phyloP scores from a whole-genome alignment of 1,140 invertebrate species.

The Temnothorax longispinosus region DNA sequence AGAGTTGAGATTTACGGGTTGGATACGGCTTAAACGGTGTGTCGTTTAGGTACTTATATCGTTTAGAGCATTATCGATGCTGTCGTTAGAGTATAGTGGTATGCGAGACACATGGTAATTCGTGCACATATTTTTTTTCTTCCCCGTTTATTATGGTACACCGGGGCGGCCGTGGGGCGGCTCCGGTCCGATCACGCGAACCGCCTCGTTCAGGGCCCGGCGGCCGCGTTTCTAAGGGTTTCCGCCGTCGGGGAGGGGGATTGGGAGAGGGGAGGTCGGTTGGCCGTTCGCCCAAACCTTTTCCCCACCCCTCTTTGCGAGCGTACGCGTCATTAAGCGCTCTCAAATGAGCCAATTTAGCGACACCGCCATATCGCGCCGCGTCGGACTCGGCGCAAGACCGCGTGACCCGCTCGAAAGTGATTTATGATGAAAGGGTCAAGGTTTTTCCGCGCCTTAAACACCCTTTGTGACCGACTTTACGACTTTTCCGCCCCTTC shows the following conservation, averaged over 20 bases:
- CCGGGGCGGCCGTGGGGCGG: neutral
- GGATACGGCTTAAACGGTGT: constrained; percentile 71
- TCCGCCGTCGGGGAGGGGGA: neutral
- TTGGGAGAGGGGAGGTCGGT: neutral
- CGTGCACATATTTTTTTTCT: neutral
- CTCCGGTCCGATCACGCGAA: constrained; percentile 43
- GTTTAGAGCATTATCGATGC: constrained; percentile 64
- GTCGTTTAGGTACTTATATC: constrained; percentile 69
- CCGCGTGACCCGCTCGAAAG: constrained; percentile 16
- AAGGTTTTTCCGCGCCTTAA: constrained; percentile 40
- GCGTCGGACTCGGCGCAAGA: neutral
- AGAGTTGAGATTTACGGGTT: constrained; percentile 68
- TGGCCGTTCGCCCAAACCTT: constrained; percentile 13
- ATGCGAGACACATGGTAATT: constrained; percentile 69
- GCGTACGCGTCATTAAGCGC: constrained; percentile 58
- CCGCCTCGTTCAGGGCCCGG: neutral
- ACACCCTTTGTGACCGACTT: constrained; percentile 55
- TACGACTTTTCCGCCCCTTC: constrained; percentile 14
- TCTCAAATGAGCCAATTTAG: constrained; percentile 40
- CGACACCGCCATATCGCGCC: constrained; percentile 13
- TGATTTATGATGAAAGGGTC: constrained; percentile 43
- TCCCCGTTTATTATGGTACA: neutral
- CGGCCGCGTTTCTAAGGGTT: constrained; percentile 21
- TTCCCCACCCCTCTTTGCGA: constrained; percentile 10
- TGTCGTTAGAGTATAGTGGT: constrained; percentile 49